Evolutionary conservation across 1,140 invertebrate species (phyloP), one percentile per base, ranked within the genome.

Genomic region (Lasioglossum albipes): DNA sequence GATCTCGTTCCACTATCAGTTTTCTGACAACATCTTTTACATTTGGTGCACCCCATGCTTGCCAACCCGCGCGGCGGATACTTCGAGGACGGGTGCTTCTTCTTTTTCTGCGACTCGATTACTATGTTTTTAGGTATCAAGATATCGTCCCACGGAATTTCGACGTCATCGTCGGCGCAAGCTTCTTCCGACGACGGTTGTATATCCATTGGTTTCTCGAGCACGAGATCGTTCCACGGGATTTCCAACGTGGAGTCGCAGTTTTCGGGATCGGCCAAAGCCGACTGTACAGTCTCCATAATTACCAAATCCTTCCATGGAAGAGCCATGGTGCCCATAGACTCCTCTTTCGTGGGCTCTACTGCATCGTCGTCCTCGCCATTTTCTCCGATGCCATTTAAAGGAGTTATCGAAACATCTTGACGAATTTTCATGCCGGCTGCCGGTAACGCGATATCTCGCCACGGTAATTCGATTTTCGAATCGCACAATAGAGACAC

Each of bases 141-240:
- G 45, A 92, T 89, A 16, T 90, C 87, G 7, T 89, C 76, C 91
- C 91, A 91, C 9, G 91, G 91, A 20, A 92, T 90, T 71, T 92
- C 91, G 0, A 92, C 81, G 16, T 89, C 84, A 27, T 91, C 83
- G 7, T 74, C 31, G 2, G 16, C 10, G 27, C 87, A 89, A 10
- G 18, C 79, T 12, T 86, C 76, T 41, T 88, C 70, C 2, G 59
- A 52, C 0, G 75, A 18, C 31, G 85, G 67, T 22, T 77, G 70
- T 72, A 91, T 90, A 62, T 81, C 49, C 5, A 87, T 71, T 9
- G 89, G 82, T 18, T 77, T 75, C 16, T 91, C 88, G 10, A 90
- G 74, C 20, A 72, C 59, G 6, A 91, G 73, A 59, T 88, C 83
- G 10, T 72, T 69, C 89, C 90, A 91, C 0, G 90, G 89, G 61